These are phyloP conservation scores for Thermophis baileyi DNA, from an alignment of 2,113 vertebrate species.

Conservation along the genomic window DNA sequence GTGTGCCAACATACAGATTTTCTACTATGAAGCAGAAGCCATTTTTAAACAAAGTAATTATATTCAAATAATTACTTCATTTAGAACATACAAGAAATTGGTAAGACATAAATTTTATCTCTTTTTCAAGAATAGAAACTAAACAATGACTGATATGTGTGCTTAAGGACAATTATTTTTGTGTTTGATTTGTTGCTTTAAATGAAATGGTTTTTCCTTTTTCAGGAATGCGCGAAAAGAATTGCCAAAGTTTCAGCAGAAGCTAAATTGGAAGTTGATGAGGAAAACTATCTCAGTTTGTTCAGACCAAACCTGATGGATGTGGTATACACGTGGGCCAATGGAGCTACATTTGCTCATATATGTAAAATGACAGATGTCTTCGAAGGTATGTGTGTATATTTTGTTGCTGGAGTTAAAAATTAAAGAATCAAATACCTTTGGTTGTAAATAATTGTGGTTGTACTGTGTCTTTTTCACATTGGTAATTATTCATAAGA, in stretches of 20 bases:
- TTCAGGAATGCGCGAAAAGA: constrained; percentile 94
- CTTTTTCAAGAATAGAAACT: neutral
- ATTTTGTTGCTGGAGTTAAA: neutral
- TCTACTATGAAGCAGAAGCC: neutral
- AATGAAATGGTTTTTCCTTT: constrained; percentile 35
- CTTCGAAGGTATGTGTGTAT: constrained; percentile 84
- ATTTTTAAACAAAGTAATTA: neutral
- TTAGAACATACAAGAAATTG: neutral
- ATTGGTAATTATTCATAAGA: neutral
- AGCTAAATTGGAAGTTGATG: constrained; percentile 94
- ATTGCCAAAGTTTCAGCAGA: constrained; percentile 96
- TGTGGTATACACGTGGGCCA: constrained; percentile 93
- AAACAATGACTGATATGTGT: neutral
- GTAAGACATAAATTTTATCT: neutral
- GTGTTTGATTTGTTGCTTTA: neutral
- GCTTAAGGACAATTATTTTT: neutral
- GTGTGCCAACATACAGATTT: neutral
- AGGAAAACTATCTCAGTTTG: constrained; percentile 87
- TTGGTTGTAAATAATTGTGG: neutral
- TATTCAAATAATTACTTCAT: neutral
- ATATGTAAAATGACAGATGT: constrained; percentile 99
- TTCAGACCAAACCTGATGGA: constrained; percentile 97
- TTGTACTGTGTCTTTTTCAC: neutral
- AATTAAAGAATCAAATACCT: neutral
- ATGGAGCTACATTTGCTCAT: constrained; percentile 90